Evolutionary conservation across 2,113 vertebrate genomes (phyloP), one percentile per base, ranked within the genome.

Genomic region (Brachyhypopomus occidentalis): DNA sequence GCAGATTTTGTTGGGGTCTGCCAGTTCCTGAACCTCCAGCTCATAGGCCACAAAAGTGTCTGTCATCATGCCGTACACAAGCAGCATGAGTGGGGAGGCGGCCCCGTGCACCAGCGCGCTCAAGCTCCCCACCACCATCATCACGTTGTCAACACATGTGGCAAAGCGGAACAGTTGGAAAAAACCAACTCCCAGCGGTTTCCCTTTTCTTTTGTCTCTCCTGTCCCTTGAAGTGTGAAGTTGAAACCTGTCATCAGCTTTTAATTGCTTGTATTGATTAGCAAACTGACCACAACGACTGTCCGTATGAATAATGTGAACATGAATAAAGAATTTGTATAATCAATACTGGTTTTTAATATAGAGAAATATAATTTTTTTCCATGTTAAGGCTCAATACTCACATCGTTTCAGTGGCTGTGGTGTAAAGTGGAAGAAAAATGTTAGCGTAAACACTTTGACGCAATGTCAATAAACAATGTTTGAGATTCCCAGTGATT

Each of bases 131-230:
- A 90, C 73, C 3, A 89, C 87, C 93, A 94, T 94, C 91, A 94
- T 92, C 23, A 78, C 45, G 0, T 22, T 85, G 58, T 94, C 93
- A 63, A 80, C 85, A 45, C 87, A 85, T 22, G 89, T 93, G 58
- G 93, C 90, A 84, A 93, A 94, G 4, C 87, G 90, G 78, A 92
- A 94, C 93, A 95, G 84, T 34, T 94, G 87, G 89, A 94, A 94
- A 85, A 90, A 95, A 84, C 92, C 92, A 82, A 95, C 78, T 45
- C 79, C 85, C 16, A 88, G 78, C 1, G 34, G n/a, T 2, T 88
- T 90, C 72, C 89, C 83, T 60, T 90, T 87, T 76, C 90, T 87
- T 80, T 90, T 88, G 38, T 88, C 74, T 56, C 73, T 52, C 75
- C 89, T 22, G 25, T 67, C 38, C 78, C 85, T 83, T 67, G 6